Evolutionary conservation across 2,888 invertebrate species (phyloP), one percentile per base, ranked within the genome.

Genomic region (Drosophila yooni): DNA sequence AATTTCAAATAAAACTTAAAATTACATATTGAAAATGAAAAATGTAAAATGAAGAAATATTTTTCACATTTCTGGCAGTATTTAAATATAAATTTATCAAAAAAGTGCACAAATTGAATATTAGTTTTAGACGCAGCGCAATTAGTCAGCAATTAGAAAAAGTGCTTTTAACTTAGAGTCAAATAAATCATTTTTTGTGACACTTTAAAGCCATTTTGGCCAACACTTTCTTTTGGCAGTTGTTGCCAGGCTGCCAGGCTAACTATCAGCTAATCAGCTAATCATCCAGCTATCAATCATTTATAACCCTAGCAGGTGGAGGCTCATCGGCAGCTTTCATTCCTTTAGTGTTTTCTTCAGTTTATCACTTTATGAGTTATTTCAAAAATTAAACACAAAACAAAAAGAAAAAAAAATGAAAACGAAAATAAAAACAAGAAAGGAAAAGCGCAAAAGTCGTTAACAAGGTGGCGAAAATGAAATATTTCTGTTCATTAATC

Each of bases 401-500:
- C 3, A 10, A 34, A n/a, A 10, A 10, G 1, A 3, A 33, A 29
- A 18, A 33, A 34, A 29, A 13, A 36, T 10, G 38, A 21, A 18
- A 18, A 8, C 15, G n/a, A 53, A 68, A 21, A 60, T 18, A 29
- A n/a, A 50, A 25, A 52, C 4, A 21, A 11, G 27, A 33, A 13
- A 40, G 25, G 51, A 74, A 38, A 67, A 56, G 74, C 71, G 52
- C 82, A 61, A 81, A 64, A 81, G 81, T 66, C 74, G 88, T 77
- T 74, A 88, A 73, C 74, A 74, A 86, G 86, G 66, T 72, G 74
- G 57, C 70, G 60, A 76, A 70, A 66, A 67, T 38, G 36, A 65
- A 46, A 75, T 64, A 62, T 74, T 63, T 69, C 68, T 83, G 65
- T 83, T 86, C 78, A 83, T 83, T 83, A 88, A 83, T 88, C 78